Evolutionary conservation across 2,888 invertebrate genomes (phyloP).

Genomic region (Drosophila subsilvestris): DNA sequence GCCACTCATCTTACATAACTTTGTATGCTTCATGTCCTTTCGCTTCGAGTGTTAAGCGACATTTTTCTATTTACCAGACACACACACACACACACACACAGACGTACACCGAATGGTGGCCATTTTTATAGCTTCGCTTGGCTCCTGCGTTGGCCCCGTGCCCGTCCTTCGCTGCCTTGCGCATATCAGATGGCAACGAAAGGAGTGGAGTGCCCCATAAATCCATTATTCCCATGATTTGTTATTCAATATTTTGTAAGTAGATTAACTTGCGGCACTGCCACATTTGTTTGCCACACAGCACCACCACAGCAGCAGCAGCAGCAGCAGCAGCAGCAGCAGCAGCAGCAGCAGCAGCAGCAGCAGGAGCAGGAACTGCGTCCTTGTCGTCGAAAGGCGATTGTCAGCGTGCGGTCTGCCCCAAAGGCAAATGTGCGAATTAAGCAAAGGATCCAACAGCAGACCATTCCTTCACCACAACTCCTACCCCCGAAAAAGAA

Average conservation of each 20-base stretch:
- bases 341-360: constrained; percentile 21
- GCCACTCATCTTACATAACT: constrained; percentile 42
- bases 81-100: constrained; percentile 15
- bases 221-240: constrained; percentile 82
- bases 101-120: constrained; percentile 40
- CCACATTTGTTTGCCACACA: constrained; percentile 69
- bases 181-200: constrained; percentile 65
- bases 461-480: neutral
- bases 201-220: constrained; percentile 72
- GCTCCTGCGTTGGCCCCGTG: constrained; percentile 3
- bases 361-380: too few species aligned
- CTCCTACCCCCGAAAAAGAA: neutral
- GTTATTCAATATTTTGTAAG: constrained; percentile 83
- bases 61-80: constrained; percentile 65
- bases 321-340: constrained; percentile 32
- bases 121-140: constrained; percentile 64
- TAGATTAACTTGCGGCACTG: constrained; percentile 79
- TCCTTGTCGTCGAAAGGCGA: constrained; percentile 53
- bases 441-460: constrained; percentile 50
- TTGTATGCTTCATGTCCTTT: constrained; percentile 19
- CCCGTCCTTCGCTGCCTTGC: constrained; percentile 13
- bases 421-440: constrained; percentile 47
- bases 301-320: constrained; percentile 3
- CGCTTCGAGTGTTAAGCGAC: constrained; percentile 56
- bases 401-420: constrained; percentile 56